Evolutionary conservation across 2,113 vertebrate genomes (phyloP).

Genomic region (Mirza zaza): DNA sequence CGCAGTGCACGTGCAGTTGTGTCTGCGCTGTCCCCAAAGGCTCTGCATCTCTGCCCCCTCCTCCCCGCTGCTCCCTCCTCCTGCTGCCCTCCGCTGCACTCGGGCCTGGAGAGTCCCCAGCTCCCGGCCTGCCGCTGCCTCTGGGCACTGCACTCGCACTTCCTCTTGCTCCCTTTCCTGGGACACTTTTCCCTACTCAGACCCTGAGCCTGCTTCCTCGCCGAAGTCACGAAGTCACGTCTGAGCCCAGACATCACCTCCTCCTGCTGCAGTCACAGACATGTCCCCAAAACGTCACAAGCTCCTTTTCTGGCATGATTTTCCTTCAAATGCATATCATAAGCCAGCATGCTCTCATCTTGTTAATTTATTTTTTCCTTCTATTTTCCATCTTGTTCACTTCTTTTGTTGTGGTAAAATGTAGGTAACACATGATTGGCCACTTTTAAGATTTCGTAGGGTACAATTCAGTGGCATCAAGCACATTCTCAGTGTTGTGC

Average conservation of each 20-base stretch:
- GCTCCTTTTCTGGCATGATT: neutral
- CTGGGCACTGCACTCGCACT: too few species aligned
- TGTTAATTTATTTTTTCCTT: neutral
- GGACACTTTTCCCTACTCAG: neutral
- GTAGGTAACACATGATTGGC: too few species aligned
- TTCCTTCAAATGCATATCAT: neutral
- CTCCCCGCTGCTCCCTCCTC: neutral
- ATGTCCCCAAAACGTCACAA: neutral
- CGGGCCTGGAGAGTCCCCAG: too few species aligned
- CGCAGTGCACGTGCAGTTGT: neutral
- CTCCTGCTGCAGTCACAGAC: neutral
- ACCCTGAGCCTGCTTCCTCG: neutral
- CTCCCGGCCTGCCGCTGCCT: too few species aligned
- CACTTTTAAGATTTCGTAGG: too few species aligned
- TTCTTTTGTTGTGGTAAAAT: too few species aligned
- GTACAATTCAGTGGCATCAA: too few species aligned
- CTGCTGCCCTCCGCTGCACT: too few species aligned
- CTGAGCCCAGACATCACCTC: neutral
- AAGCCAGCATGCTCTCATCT: neutral
- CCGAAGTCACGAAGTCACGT: rapidly evolving
- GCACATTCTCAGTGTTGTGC: too few species aligned
- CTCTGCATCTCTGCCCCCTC: neutral
- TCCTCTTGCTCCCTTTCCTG: neutral
- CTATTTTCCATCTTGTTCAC: neutral
- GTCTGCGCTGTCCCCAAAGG: neutral